phyloP scores from a whole-genome alignment of 2,797 vertebrate genomes.

The Coracias cyanogaster region DNA sequence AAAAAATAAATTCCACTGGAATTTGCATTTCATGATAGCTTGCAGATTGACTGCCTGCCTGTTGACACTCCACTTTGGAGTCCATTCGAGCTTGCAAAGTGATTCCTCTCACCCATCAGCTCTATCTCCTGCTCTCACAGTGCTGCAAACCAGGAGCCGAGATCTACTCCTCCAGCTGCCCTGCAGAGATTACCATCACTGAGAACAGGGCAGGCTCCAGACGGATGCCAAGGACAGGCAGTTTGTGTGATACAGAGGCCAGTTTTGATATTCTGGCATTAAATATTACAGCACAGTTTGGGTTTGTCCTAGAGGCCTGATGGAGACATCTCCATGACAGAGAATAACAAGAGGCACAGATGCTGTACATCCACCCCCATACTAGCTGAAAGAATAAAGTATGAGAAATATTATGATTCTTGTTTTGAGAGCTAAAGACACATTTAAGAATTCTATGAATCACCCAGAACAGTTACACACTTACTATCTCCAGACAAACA shows the following conservation, averaged over 20 bases:
- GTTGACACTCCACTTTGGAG: not conserved
- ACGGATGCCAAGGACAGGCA: not conserved
- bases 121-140: fast-evolving
- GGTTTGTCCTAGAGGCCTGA: not conserved
- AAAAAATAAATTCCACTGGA: conserved; percentile 10
- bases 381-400: not conserved
- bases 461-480: not conserved
- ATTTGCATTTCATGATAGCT: not conserved
- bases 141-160: not conserved
- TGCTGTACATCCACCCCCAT: not conserved
- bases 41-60: not conserved
- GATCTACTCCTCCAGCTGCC: not conserved
- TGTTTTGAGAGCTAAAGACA: not conserved
- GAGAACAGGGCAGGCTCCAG: not conserved
- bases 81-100: fast-evolving
- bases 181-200: not conserved
- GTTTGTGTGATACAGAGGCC: not conserved
- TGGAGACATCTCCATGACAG: not conserved
- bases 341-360: not conserved
- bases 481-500: not conserved
- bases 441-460: not conserved
- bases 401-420: not conserved
- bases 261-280: not conserved
- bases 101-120: not conserved
- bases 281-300: not conserved